Evolutionary conservation across 2,888 invertebrate genomes (phyloP).

Genomic region (Acanthosepion pharaonis): DNA sequence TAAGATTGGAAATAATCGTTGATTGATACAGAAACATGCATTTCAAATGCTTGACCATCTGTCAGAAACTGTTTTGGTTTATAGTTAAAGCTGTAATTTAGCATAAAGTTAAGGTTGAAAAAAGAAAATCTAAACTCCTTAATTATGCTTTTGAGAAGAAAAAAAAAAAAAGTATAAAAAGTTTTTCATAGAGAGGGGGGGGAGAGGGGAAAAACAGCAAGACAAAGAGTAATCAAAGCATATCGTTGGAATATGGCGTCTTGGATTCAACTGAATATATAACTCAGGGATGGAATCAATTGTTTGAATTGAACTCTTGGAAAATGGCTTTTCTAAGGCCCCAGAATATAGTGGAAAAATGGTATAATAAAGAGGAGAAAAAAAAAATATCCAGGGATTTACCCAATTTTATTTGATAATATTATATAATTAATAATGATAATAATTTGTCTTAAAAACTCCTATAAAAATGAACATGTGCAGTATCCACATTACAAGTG

Average conservation of each 20-base stretch:
- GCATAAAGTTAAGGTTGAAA: background rate
- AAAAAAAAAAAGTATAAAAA: background rate
- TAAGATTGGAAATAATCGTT: background rate
- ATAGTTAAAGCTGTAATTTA: background rate
- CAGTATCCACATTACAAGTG: no score
- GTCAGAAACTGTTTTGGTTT: background rate
- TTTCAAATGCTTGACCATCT: background rate
- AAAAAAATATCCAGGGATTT: background rate
- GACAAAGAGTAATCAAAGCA: background rate
- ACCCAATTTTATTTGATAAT: background rate
- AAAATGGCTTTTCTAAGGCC: background rate
- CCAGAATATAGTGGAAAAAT: background rate
- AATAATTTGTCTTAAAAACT: no score
- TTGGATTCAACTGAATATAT: background rate
- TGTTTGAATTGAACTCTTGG: conserved; percentile 10
- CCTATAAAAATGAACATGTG: no score
- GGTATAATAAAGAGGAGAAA: background rate
- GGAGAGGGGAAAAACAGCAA: no score
- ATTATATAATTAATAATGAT: no score
- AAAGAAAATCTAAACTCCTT: background rate
- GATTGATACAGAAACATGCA: background rate
- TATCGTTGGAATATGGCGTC: background rate
- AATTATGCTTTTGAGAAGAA: background rate
- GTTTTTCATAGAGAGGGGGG: no score
- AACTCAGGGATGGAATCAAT: background rate